These are phyloP conservation scores for Parotocinclus haroldoi DNA, from an alignment of 2,797 vertebrate species.

Conservation along the genomic window DNA sequence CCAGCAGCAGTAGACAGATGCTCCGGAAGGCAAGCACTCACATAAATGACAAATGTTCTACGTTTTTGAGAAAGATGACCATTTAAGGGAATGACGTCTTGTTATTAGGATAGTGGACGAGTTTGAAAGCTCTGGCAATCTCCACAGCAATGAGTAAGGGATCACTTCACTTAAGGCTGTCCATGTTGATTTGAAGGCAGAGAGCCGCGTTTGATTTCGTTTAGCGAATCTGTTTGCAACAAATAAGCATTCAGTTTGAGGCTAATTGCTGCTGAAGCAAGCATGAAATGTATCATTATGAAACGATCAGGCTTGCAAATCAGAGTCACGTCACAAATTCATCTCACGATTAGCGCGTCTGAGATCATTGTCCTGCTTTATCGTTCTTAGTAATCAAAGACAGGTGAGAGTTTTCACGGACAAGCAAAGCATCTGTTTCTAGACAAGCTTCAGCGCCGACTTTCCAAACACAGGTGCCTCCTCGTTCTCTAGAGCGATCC, in stretches of 20 bases:
- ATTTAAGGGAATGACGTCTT: constrained; percentile 74
- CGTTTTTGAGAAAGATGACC: constrained; percentile 66
- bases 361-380: constrained; percentile 37
- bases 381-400: constrained; percentile 42
- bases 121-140: constrained; percentile 71
- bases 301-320: constrained; percentile 34
- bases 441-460: constrained; percentile 43
- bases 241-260: constrained; percentile 44
- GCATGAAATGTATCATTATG: constrained; percentile 26
- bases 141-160: constrained; percentile 37
- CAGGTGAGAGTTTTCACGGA: constrained; percentile 36
- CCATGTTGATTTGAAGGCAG: constrained; percentile 27
- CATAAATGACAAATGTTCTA: constrained; percentile 81
- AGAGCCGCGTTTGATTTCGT: constrained; percentile 28
- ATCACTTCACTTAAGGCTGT: constrained; percentile 43
- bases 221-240: constrained; percentile 27
- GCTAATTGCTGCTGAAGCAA: constrained; percentile 40
- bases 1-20: constrained; percentile 71
- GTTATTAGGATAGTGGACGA: constrained; percentile 70
- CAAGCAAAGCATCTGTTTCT: constrained; percentile 38
- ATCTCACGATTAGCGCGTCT: constrained; percentile 19
- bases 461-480: constrained; percentile 61
- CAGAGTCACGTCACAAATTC: constrained; percentile 8
- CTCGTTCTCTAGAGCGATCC: constrained; percentile 55
- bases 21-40: constrained; percentile 61